Conservation (phyloP, 2,113 vertebrate genomes). For the Hassar affinis region DNA sequence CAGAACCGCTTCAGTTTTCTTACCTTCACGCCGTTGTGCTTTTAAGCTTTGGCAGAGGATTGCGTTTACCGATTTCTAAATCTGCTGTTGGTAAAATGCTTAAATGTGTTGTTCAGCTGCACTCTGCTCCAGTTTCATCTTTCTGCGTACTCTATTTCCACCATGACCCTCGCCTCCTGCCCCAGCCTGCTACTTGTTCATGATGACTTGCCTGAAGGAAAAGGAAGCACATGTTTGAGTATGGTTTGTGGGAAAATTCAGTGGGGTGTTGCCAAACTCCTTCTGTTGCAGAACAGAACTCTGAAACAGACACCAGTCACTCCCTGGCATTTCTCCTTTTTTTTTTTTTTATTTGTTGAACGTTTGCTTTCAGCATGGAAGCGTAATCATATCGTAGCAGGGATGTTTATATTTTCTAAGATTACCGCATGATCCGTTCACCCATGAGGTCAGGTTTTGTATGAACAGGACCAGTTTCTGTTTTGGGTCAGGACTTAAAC, state of each 20-base stretch:
- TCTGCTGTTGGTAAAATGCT: neutral
- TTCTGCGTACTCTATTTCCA: neutral
- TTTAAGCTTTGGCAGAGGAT: neutral
- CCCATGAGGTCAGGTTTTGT: neutral
- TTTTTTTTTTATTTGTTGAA: conserved; percentile 34
- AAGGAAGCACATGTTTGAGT: conserved; percentile 13
- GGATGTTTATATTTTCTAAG: conserved; percentile 37
- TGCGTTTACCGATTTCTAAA: neutral
- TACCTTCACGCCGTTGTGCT: neutral
- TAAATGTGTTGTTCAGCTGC: neutral
- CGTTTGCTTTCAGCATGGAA: conserved; percentile 21
- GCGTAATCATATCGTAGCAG: conserved; percentile 13
- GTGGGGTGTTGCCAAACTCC: conserved; percentile 31
- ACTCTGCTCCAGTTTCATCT: neutral
- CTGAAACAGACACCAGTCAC: conserved; percentile 43
- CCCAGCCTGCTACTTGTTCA: neutral
- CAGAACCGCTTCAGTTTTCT: neutral
- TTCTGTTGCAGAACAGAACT: conserved; percentile 14
- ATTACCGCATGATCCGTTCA: conserved; percentile 6
- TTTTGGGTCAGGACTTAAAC: neutral
- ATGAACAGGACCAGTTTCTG: conserved; percentile 18
- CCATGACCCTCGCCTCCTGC: neutral
- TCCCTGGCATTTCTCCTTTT: conserved; percentile 18
- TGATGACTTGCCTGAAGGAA: conserved; percentile 4
- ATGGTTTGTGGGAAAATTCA: conserved; percentile 47